These are phyloP conservation scores for Drosophila paulistorum DNA, from an alignment of 1,140 invertebrate genomes.

Conservation along the genomic window DNA sequence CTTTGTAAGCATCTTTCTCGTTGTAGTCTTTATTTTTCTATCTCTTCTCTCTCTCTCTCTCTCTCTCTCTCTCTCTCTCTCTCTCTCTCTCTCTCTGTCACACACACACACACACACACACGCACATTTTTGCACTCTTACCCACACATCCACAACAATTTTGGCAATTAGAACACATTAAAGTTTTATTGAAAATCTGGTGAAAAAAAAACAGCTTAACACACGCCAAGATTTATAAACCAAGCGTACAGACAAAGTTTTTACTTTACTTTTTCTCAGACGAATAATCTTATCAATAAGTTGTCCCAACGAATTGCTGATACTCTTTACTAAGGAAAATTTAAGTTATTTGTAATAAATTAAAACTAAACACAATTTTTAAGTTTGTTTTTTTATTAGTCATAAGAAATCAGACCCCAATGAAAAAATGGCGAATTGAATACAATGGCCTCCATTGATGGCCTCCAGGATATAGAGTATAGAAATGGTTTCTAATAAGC, in stretches of 20 bases:
- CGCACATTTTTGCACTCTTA: background rate
- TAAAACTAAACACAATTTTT: too few relatives aligned
- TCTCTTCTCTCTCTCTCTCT: background rate
- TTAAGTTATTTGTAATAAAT: background rate
- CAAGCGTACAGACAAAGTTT: constrained; percentile 20
- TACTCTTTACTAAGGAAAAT: too few relatives aligned
- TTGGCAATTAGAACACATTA: constrained; percentile 71
- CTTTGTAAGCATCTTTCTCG: constrained; percentile 15
- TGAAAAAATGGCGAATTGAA: too few relatives aligned
- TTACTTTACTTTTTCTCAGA: constrained; percentile 29
- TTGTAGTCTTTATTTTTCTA: background rate
- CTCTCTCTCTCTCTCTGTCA: too few relatives aligned
- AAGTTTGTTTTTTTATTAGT: too few relatives aligned
- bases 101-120: background rate
- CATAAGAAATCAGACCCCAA: too few relatives aligned
- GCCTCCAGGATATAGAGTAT: background rate
- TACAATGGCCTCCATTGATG: too few relatives aligned
- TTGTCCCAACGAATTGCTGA: background rate
- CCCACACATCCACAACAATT: constrained; percentile 38
- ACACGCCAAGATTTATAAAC: constrained; percentile 41
- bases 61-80: background rate
- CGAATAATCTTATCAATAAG: constrained; percentile 19
- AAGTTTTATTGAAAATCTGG: constrained; percentile 64
- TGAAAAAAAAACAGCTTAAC: constrained; percentile 49
- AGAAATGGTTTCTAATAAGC: constrained; percentile 3